A percentile compares a stretch with the other conserved stretches of the same genome.
Evolutionary conservation across 2,797 vertebrate genomes (phyloP).

Genomic region (Okamejei kenojei): DNA sequence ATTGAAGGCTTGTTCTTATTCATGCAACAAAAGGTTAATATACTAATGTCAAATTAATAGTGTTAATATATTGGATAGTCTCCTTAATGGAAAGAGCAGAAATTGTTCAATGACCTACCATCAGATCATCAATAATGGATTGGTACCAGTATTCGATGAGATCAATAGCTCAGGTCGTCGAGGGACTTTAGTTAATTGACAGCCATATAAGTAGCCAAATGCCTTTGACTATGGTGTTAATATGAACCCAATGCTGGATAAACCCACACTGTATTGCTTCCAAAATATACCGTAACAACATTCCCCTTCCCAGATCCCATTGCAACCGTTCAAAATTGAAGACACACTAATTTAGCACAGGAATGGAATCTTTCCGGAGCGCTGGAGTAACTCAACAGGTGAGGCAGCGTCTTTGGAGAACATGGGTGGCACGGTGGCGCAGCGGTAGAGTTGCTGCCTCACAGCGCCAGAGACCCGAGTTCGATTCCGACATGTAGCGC

Average conservation of each 20-base stretch:
- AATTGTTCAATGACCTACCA: background rate
- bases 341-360: too few species aligned
- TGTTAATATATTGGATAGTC: background rate
- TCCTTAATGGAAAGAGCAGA: background rate
- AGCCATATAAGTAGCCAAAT: background rate
- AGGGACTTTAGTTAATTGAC: background rate
- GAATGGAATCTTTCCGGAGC: too few species aligned
- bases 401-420: too few species aligned
- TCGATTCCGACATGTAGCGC: too few species aligned
- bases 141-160: background rate
- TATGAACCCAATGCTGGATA: background rate
- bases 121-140: background rate
- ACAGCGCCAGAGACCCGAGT: too few species aligned
- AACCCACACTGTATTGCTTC: too few species aligned
- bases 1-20: background rate
- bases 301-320: too few species aligned
- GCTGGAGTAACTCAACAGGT: too few species aligned
- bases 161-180: background rate
- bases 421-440: too few species aligned
- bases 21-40: background rate
- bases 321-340: too few species aligned
- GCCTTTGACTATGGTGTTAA: background rate
- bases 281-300: background rate
- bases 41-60: background rate
- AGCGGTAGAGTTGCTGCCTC: too few species aligned